Evolutionary conservation across 2,888 invertebrate species (phyloP), one percentile per base, ranked within the genome.

Genomic region (Bembecia ichneumoniformis): DNA sequence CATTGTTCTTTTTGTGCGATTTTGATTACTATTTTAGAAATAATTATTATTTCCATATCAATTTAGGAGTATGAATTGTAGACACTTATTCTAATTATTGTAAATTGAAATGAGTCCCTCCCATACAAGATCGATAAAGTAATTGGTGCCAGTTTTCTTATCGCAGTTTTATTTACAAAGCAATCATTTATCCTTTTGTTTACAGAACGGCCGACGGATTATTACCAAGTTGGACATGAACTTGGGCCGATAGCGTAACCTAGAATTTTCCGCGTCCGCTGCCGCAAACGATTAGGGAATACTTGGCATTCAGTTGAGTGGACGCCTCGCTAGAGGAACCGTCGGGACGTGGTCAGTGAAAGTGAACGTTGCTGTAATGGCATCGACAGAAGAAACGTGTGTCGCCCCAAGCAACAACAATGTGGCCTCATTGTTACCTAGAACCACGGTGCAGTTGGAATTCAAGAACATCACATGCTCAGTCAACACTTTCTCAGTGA

Each of bases 391-490:
- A 52, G 75, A 77, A 11, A 53, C 63, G 47, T 58, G 63, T n/a
- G 52, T 69, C 48, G 74, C 63, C 40, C 55, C 71, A 36, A 71
- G 71, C 9, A 86, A 86, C 57, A 87, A 87, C 55, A 87, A 87
- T 54, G 77, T 84, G 10, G 64, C 75, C n/a, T 78, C 84, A 11
- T 55, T 82, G n/a, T 49, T 82, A 14, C 77, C 82, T 0, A 88
- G 93, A 56, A 88, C 90, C 44, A 89, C 91, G 10, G 88, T 94
- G 51, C 89, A 93, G 58, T 74, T 95, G 50, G 88, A 90, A 55
- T 95, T 94, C 67, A 87, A 87, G 51, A 88, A 94, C 63, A 87
- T 95, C 35, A 88, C 89, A 1, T 94, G 91, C 64, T 75, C 86
- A 3, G 87, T 93, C 35, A 89, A 86, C 55, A 82, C 84, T 46